phyloP scores from a whole-genome alignment of 2,797 vertebrate genomes.

The Hybognathus amarus region DNA sequence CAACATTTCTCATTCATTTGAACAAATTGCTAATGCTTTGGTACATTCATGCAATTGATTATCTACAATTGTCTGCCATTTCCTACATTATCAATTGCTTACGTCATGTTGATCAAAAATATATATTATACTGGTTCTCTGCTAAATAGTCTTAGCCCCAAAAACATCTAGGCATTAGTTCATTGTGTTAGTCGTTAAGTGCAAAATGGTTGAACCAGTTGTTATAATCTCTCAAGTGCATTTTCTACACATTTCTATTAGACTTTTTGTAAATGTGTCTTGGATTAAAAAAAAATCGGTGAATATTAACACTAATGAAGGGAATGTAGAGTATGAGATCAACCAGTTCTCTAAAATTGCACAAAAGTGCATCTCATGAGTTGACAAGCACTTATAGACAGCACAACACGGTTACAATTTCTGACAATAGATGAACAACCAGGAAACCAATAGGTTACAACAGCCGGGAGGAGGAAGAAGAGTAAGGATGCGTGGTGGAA shows the following conservation, averaged over 20 bases:
- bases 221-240: too few species aligned
- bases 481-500: background rate
- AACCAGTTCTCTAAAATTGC: background rate
- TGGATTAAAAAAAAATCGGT: too few species aligned
- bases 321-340: background rate
- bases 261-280: too few species aligned
- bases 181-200: too few species aligned
- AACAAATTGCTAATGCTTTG: background rate
- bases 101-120: too few species aligned
- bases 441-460: background rate
- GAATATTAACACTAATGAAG: too few species aligned
- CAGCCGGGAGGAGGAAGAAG: background rate
- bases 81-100: too few species aligned
- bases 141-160: too few species aligned
- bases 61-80: background rate
- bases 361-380: background rate
- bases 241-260: too few species aligned
- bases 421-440: background rate
- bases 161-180: too few species aligned
- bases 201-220: too few species aligned
- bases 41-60: background rate
- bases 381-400: background rate
- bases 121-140: too few species aligned
- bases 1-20: background rate
- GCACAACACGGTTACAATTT: background rate